Evolutionary conservation across 2,797 vertebrate species (phyloP), one percentile per base, ranked within the genome.

Genomic region (Gastrophryne carolinensis): DNA sequence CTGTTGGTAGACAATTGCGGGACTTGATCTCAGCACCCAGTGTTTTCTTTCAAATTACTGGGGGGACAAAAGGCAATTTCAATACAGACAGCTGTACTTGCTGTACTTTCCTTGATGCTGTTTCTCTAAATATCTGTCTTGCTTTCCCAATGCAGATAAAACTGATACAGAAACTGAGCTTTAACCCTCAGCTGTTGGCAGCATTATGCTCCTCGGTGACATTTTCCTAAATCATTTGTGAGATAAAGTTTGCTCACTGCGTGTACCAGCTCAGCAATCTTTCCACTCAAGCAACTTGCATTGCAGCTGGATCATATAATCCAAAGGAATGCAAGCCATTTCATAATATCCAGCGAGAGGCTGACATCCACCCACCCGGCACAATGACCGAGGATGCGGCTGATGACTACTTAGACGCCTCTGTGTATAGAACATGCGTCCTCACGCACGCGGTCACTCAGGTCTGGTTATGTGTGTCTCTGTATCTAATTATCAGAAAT

Each of bases 181-280:
- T 65, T 44, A 73, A 65, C 72, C 49, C 61, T 57, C 44, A 13
- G 34, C 58, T 35, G 57, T 15, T 12, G 35, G 44, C 21, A n/a
- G 11, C 17, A 6, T 53, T 8, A 8, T 1, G 15, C 5, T 63
- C 11, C 13, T 21, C 15, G 29, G 4, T 54, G 35, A 50, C 24
- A 12, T 64, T 56, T 47, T 17, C 60, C 50, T 26, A 15, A 17
- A 44, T 37, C 37, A 58, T 30, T 17, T 34, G 9, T 37, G 32
- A 49, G 44, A 68, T 68, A 61, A 61, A 67, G 60, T 64, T 67
- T 61, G 2, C 56, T 68, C 41, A 58, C 12, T 21, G 44, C 63
- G 23, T 7, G 32, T 41, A 29, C 63, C 60, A 29, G 54, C 54
- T 75, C 73, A 75, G 73, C 73, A 75, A 37, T 68, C 37, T 60